Evolutionary conservation across 2,113 vertebrate species (phyloP).

Genomic region (Hemichromis elongatus): DNA sequence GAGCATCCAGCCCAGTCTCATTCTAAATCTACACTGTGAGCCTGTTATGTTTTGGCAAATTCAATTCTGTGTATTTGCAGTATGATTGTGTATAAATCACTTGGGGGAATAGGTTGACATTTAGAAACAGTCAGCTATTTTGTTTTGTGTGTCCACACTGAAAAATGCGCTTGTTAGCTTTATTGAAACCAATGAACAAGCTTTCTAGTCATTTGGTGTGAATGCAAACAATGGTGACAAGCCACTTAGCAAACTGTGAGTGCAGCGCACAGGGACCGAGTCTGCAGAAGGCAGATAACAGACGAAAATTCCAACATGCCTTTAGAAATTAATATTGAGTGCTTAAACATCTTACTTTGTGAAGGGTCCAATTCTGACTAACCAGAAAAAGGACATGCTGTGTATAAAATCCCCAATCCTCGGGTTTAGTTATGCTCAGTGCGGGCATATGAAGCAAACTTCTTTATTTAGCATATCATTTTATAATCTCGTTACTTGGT

Average conservation of each 20-base stretch:
- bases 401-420: background rate
- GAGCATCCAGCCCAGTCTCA: background rate
- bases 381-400: background rate
- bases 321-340: background rate
- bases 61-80: background rate
- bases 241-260: conserved; percentile 18
- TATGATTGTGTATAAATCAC: conserved; percentile 6
- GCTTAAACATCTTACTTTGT: background rate
- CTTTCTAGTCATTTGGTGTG: conserved; percentile 30
- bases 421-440: background rate
- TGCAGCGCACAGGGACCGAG: background rate
- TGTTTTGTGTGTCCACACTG: background rate
- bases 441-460: background rate
- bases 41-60: background rate
- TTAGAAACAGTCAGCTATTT: conserved; percentile 14
- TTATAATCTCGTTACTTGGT: background rate
- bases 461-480: background rate
- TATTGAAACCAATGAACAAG: background rate
- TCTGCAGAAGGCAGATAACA: conserved; percentile 51
- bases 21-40: background rate
- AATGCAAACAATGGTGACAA: conserved; percentile 41
- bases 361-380: background rate
- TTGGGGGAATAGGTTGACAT: conserved; percentile 47
- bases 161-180: conserved; percentile 20
- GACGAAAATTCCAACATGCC: background rate